Base-by-base conservation (phyloP, 2,797 vertebrate species). In the Pangasius djambal region DNA sequence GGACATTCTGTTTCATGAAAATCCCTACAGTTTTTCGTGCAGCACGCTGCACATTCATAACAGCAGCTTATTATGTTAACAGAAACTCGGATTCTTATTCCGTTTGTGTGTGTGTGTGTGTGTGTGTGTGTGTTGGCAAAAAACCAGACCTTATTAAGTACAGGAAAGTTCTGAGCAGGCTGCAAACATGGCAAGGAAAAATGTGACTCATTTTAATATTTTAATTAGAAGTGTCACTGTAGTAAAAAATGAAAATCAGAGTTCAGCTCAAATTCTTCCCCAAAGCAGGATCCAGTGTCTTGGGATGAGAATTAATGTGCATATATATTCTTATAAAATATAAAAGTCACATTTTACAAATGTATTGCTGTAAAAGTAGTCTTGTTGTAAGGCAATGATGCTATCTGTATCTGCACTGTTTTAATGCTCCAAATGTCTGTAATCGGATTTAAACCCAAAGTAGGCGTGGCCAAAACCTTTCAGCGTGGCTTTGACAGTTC, bases 1-100 rank as follows among this genome's bases (percentile, higher is more conserved):
- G 84, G 90, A 91, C 86, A 63, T 87, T 88, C 57, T 77, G 79
- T 77, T 90, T 88, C 48, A 90, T 89, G 86, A 63, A 91, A 89
- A 85, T 90, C 88, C 90, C 89, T 31, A 28, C 52, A 69, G 89
- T 74, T 85, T 65, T 63, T 89, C 40, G 75, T 83, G 84, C 87
- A 90, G 77, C 50, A 67, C 10, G 74, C 48, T 86, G 69, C 70
- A 81, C 86, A 59, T 87, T 70, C 81, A 63, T 78, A 89, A 86
- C 85, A 75, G 85, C 44, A 7, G 87, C 78, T 87, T 89, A 84
- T 82, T 86, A 77, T 87, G 87, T 90, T 89, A 86, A 89, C 89
- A 88, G 89, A 88, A 82, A 88, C 86, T 65, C 13, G 18, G 34
- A 69, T 40, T 78, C 50, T 44, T 67, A 65, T 44, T 18, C 59